Percentiles rank a stretch among this genome's conserved stretches.
Evolutionary conservation across 2,888 invertebrate species (phyloP).

Genomic region (Eristalis pertinax): DNA sequence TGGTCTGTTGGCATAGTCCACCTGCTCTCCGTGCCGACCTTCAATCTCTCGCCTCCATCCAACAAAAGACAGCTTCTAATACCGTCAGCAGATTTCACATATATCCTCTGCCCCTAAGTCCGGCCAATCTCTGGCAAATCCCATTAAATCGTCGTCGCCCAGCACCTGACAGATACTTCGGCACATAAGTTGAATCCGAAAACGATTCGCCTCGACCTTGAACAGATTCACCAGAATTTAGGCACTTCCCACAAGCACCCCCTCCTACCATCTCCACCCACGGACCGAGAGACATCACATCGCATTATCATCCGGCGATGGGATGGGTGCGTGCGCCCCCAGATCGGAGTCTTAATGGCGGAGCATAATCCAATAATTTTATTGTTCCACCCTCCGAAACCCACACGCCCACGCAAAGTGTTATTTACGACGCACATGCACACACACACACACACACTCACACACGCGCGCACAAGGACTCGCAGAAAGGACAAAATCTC

Average conservation of each 20-base stretch:
- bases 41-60: too few species aligned
- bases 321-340: not conserved
- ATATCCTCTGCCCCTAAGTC: not conserved
- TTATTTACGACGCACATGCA: conserved; percentile 27
- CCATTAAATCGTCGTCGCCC: not conserved
- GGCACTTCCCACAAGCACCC: not conserved
- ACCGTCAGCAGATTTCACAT: not conserved
- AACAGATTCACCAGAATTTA: not conserved
- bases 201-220: not conserved
- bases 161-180: not conserved
- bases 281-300: not conserved
- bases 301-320: conserved; percentile 1
- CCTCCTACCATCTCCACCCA: not conserved
- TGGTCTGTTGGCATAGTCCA: too few species aligned
- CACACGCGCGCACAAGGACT: not conserved
- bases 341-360: conserved; percentile 45
- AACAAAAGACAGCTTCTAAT: not conserved
- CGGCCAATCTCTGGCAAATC: not conserved
- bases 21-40: too few species aligned
- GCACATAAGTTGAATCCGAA: not conserved
- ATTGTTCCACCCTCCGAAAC: conserved; percentile 48
- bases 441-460: not conserved
- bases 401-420: conserved; percentile 43
- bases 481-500: conserved; percentile 47
- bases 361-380: conserved; percentile 66